Conservation (phyloP, 1,140 invertebrate genomes). For the Pseudoatta argentina region DNA sequence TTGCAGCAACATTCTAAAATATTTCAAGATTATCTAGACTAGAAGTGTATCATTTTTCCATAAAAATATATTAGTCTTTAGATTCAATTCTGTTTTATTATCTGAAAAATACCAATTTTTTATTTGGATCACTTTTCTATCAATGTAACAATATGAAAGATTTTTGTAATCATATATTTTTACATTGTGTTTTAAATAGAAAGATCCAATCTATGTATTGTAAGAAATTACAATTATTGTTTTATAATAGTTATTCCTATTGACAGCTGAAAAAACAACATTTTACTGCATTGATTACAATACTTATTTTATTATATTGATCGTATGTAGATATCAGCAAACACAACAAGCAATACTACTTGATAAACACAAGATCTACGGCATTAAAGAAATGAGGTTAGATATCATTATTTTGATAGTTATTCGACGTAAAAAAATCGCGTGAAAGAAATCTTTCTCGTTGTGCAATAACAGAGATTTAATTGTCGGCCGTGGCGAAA, state of each 20-base stretch:
- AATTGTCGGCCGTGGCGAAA: neutral
- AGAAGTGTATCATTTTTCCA: too few species aligned
- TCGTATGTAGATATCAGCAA: neutral
- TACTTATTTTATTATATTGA: neutral
- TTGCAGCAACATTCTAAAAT: too few species aligned
- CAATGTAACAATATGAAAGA: neutral
- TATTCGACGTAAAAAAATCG: neutral
- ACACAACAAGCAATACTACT: constrained; percentile 7
- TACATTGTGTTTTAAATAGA: neutral
- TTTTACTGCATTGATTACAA: neutral
- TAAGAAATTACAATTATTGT: neutral
- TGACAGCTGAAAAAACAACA: neutral
- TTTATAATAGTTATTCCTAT: neutral
- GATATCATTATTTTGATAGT: neutral
- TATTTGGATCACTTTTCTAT: too few species aligned
- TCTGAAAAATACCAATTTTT: too few species aligned
- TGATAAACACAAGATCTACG: neutral
- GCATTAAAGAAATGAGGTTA: neutral
- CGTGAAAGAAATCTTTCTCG: neutral
- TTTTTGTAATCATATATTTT: neutral
- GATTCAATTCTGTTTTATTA: too few species aligned
- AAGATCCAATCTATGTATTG: neutral
- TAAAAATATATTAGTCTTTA: too few species aligned
- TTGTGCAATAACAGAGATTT: neutral
- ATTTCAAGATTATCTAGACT: too few species aligned